Conservation (phyloP, 2,113 vertebrate genomes). For the Chionomys nivalis region DNA sequence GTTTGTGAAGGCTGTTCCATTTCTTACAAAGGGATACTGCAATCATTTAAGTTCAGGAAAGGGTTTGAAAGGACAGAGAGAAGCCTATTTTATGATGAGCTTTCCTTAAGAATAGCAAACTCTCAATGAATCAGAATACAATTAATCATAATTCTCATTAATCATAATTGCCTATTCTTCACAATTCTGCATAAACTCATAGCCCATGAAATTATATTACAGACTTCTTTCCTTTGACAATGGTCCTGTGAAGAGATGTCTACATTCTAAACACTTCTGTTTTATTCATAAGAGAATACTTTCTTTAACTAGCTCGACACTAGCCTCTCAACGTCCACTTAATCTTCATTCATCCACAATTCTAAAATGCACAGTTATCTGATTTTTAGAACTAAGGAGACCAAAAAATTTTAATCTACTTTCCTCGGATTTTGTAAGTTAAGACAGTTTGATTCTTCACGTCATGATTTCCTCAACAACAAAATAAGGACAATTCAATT, state of each 20-base stretch:
- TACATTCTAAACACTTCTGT: conserved; percentile 5
- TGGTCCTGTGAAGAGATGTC: background rate
- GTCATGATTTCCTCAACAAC: conserved; percentile 1
- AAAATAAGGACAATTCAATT: background rate
- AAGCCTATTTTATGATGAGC: background rate
- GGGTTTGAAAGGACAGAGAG: background rate
- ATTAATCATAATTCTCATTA: conserved; percentile 20
- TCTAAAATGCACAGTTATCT: background rate
- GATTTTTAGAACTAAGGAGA: conserved; percentile 29
- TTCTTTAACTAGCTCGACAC: background rate
- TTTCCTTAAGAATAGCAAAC: conserved; percentile 28
- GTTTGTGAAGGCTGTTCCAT: background rate
- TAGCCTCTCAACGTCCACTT: background rate
- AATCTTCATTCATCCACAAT: background rate
- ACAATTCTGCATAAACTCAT: background rate
- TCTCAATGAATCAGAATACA: conserved; percentile 36
- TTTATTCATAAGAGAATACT: background rate
- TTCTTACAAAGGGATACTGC: background rate
- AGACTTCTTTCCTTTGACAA: conserved; percentile 16
- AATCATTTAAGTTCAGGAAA: background rate
- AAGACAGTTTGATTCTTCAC: background rate
- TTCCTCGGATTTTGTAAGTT: background rate
- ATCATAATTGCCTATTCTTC: conserved; percentile 35
- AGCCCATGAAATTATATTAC: background rate
- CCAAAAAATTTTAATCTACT: conserved; percentile 8